phyloP scores from a whole-genome alignment of 2,888 invertebrate genomes.

The Eupithecia inturbata region DNA sequence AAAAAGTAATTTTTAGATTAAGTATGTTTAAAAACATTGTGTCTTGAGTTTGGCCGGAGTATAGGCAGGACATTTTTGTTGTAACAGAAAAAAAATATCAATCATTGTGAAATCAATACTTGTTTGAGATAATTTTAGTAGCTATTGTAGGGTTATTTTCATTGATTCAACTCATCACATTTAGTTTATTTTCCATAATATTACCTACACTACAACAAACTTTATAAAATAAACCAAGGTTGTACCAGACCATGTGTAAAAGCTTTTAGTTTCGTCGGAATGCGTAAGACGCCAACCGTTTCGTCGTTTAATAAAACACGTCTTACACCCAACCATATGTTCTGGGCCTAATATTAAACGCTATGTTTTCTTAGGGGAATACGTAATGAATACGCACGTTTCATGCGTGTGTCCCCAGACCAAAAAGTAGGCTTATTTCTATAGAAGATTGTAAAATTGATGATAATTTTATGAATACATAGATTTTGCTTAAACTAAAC shows the following conservation, averaged over 20 bases:
- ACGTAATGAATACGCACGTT: conserved; percentile 58
- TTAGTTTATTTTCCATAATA: too few species aligned
- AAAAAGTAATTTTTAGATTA: too few species aligned
- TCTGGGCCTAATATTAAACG: conserved; percentile 58
- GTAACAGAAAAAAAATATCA: not conserved
- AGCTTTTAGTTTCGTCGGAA: conserved; percentile 32
- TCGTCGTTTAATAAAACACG: conserved; percentile 64
- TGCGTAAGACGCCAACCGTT: conserved; percentile 41
- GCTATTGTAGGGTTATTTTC: not conserved
- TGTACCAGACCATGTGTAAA: not conserved
- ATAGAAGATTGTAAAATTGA: not conserved
- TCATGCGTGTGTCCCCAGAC: conserved; percentile 39
- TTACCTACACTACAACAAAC: not conserved
- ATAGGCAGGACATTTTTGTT: too few species aligned
- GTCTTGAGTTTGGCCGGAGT: too few species aligned
- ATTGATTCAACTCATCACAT: too few species aligned
- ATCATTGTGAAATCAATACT: not conserved
- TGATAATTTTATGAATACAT: too few species aligned
- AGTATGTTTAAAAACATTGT: too few species aligned
- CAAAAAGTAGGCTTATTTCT: not conserved
- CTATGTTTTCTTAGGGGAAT: conserved; percentile 63
- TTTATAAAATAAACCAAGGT: not conserved
- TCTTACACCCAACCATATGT: conserved; percentile 53
- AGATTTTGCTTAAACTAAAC: too few species aligned
- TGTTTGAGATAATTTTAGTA: not conserved